These are phyloP conservation scores for Betta splendens DNA, from an alignment of 2,797 vertebrate genomes.

Conservation along the genomic window DNA sequence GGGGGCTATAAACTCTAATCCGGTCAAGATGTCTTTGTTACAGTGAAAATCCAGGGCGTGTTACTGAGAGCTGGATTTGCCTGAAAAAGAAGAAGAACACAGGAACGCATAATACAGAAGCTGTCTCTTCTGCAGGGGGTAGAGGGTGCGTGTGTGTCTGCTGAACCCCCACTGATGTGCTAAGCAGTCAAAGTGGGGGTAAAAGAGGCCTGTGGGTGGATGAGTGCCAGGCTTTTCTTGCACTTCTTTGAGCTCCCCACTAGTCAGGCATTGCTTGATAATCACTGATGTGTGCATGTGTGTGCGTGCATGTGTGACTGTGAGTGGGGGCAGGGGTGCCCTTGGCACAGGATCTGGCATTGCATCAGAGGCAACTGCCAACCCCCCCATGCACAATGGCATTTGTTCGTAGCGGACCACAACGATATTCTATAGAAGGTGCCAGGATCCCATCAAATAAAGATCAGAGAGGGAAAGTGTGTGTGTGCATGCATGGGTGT, in stretches of 20 bases:
- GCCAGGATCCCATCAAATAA: slow-evolving; percentile 57
- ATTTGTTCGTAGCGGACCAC: slow-evolving; percentile 63
- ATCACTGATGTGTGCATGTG: slow-evolving; percentile 50
- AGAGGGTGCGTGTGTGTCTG: slow-evolving; percentile 21
- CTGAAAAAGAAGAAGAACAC: slow-evolving; percentile 46
- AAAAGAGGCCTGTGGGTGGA: slow-evolving; percentile 57
- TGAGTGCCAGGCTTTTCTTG: slow-evolving; percentile 64
- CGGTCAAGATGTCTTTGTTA: slow-evolving; percentile 45
- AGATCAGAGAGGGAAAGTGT: slow-evolving; percentile 24
- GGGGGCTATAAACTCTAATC: slow-evolving; percentile 32
- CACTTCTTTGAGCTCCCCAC: slow-evolving; percentile 63
- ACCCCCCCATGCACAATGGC: slow-evolving; percentile 62
- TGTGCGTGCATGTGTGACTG: slow-evolving; percentile 6
- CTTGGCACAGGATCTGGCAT: slow-evolving; percentile 67
- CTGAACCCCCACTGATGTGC: slow-evolving; percentile 59
- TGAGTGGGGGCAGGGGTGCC: neutral
- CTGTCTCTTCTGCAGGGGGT: slow-evolving; percentile 59
- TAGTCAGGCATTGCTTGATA: slow-evolving; percentile 70
- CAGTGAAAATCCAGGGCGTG: slow-evolving; percentile 45
- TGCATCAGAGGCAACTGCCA: slow-evolving; percentile 68
- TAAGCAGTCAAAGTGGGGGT: slow-evolving; percentile 57
- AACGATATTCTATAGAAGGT: slow-evolving; percentile 46
- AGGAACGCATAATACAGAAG: slow-evolving; percentile 58
- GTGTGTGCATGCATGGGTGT: slow-evolving; percentile 17
- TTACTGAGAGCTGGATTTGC: slow-evolving; percentile 37